Base-by-base conservation (phyloP, 1,140 invertebrate species). In the Drosophila malerkotliana region DNA sequence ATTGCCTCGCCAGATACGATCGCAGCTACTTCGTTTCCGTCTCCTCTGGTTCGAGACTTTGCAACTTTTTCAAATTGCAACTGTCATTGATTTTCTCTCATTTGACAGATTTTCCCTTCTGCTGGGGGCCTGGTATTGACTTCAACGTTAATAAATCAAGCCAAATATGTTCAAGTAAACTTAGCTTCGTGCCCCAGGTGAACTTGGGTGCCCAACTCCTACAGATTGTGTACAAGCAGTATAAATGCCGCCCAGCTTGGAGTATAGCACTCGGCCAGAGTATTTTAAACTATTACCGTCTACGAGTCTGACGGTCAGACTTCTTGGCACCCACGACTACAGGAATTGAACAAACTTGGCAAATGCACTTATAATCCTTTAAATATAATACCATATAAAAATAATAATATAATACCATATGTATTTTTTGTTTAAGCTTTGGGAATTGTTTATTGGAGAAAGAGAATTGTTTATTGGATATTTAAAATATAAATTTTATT, bases 1-100 rank as follows among this genome's bases (percentile, higher is more conserved):
- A 88, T 88, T 88, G 83, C 83, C 83, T 59, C 76, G 57, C 37
- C 71, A 76, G 79, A 88, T 88, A 83, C 64, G 79, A 83, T 88
- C 83, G 72, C 79, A 53, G 49, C 60, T 39, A 41, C 77, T 61
- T 30, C 39, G 37, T 18, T 62, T 48, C 18, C 26, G 34, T 37
- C 34, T 37, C 9, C 47, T 41, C 28, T 44, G 21, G 28, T 48
- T 44, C 30, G 72, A 28, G 24, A 45, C 51, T 60, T 44, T 24
- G 28, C 14, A 88, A 88, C 59, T 83, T 89, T 87, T 73, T 52
- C 76, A 63, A 88, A 83, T 77, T 79, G 68, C 83, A 79, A 64
- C 79, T 88, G 83, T 74, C 83, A 88, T 83, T 85, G 76, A 77
- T 77, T 72, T 71, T 77, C 18, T 60, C 68, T 67, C 68, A 66